Conservation (phyloP, 1,140 invertebrate species). For the Apis laboriosa region DNA sequence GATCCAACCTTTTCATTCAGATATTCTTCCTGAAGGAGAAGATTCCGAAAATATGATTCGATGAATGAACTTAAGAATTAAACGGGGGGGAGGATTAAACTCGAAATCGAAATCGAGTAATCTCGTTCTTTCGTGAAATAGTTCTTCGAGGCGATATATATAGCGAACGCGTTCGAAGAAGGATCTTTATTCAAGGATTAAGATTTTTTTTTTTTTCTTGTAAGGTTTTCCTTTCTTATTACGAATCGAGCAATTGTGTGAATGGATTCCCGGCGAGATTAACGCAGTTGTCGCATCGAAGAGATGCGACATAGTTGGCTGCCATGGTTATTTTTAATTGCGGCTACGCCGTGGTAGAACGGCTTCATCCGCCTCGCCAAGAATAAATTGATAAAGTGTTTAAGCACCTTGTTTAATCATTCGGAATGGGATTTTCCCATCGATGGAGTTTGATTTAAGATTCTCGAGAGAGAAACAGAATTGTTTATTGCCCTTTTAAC, state of each 20-base stretch:
- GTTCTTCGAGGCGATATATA: no score
- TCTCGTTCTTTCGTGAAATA: background rate
- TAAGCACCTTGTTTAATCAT: background rate
- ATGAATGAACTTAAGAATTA: background rate
- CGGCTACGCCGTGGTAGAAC: background rate
- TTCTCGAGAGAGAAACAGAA: background rate
- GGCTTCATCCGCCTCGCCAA: slow-evolving; percentile 1
- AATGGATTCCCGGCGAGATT: background rate
- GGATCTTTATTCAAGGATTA: no score
- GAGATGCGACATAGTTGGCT: slow-evolving; percentile 25
- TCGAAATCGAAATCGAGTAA: background rate
- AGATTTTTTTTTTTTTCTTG: background rate
- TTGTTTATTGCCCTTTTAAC: background rate
- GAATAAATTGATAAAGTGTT: slow-evolving; percentile 12
- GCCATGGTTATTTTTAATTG: slow-evolving; percentile 46
- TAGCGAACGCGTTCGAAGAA: no score
- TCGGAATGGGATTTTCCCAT: background rate
- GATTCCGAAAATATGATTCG: background rate
- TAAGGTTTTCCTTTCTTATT: no score
- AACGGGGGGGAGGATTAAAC: background rate
- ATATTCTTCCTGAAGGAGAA: background rate
- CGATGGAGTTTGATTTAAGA: background rate
- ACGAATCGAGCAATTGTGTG: background rate
- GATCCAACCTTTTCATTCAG: background rate
- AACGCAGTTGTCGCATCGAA: slow-evolving; percentile 8